phyloP scores from a whole-genome alignment of 2,888 invertebrate genomes.

The Drosophila merina region DNA sequence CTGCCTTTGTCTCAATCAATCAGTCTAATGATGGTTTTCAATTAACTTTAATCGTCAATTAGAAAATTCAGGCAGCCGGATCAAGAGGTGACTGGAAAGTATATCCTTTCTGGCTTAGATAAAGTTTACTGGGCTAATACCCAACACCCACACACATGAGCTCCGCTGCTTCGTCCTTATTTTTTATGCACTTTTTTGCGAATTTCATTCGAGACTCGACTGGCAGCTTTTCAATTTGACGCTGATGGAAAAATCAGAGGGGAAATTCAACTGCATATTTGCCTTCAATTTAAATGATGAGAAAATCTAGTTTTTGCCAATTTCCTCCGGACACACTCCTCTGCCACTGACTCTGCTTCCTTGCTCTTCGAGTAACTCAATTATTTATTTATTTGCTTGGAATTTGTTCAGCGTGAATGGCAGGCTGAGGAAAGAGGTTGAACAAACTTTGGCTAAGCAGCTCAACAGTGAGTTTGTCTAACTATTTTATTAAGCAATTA shows the following conservation, averaged over 20 bases:
- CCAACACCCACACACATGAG: constrained; percentile 7
- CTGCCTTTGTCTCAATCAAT: constrained; percentile 46
- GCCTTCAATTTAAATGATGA: constrained; percentile 48
- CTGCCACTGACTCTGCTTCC: neutral
- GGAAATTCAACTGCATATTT: constrained; percentile 43
- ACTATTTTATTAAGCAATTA: constrained; percentile 25
- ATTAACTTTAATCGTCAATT: constrained; percentile 45
- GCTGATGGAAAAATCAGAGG: constrained; percentile 40
- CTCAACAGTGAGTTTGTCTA: constrained; percentile 9
- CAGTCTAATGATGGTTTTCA: constrained; percentile 61
- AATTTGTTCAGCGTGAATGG: constrained; percentile 9
- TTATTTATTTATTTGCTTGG: constrained; percentile 44
- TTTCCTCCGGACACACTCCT: constrained; percentile 1
- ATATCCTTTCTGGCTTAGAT: constrained; percentile 24
- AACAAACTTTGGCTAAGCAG: constrained; percentile 20
- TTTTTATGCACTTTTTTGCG: constrained; percentile 39
- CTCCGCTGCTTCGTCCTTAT: constrained; percentile 10
- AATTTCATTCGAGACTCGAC: constrained; percentile 50
- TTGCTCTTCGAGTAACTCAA: constrained; percentile 32
- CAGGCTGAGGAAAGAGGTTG: constrained; percentile 1
- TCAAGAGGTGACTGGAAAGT: constrained; percentile 1
- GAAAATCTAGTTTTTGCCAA: constrained; percentile 33
- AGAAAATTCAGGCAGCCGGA: constrained; percentile 27
- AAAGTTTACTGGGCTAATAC: constrained; percentile 43
- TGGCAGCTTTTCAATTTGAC: constrained; percentile 69